Evolutionary conservation across 2,797 vertebrate genomes (phyloP).

Genomic region (Epinephelus malabaricus): DNA sequence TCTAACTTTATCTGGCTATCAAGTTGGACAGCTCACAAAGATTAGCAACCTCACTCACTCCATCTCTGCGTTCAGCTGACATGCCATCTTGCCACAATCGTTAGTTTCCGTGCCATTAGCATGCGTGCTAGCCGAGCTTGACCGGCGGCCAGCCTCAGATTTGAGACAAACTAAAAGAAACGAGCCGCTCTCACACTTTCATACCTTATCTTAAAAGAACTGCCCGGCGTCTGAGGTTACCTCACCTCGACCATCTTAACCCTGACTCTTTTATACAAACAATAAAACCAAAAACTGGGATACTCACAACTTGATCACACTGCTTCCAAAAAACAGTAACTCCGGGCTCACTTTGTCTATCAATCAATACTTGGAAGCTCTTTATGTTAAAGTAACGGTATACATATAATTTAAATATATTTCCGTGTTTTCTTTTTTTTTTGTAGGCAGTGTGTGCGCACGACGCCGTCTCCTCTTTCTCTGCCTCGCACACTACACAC

Average conservation of each 20-base stretch:
- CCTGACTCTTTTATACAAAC: constrained; percentile 23
- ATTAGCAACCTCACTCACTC: constrained; percentile 45
- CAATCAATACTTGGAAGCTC: constrained; percentile 56
- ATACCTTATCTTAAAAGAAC: constrained; percentile 15
- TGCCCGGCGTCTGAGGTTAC: constrained; percentile 21
- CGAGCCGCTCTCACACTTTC: constrained; percentile 1
- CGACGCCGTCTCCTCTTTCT: constrained; percentile 85
- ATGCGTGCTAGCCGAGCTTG: constrained; percentile 76
- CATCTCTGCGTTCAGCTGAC: constrained; percentile 56
- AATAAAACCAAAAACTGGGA: constrained; percentile 55
- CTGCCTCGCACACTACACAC: constrained; percentile 84
- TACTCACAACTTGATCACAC: constrained; percentile 83
- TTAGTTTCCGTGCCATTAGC: constrained; percentile 78
- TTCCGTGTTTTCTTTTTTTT: constrained; percentile 65
- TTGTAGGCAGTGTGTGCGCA: constrained; percentile 79
- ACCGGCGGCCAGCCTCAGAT: constrained; percentile 71
- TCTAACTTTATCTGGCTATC: constrained; percentile 56
- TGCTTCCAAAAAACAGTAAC: constrained; percentile 61
- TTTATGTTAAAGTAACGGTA: constrained; percentile 38
- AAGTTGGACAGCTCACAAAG: constrained; percentile 31
- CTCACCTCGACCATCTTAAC: neutral
- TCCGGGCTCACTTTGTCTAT: constrained; percentile 68
- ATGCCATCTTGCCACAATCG: constrained; percentile 64
- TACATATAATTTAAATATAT: constrained; percentile 68
- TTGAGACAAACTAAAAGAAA: constrained; percentile 19